A percentile compares a stretch with the other conserved stretches of the same genome.
Evolutionary conservation across 2,888 invertebrate species (phyloP).

Genomic region (Colletes collaris): DNA sequence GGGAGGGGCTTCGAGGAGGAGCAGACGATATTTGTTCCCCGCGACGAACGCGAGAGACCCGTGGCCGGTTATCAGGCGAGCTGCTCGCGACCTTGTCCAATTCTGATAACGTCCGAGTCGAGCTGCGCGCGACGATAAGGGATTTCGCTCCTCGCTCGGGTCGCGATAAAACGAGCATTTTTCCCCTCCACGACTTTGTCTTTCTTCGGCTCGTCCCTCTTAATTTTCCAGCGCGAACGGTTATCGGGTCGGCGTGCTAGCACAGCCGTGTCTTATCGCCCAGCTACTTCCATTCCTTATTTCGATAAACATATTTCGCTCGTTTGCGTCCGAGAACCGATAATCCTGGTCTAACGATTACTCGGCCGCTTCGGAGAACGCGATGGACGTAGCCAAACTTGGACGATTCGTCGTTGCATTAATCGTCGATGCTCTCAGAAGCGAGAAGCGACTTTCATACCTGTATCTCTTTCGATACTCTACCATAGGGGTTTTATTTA

Average conservation of each 20-base stretch:
- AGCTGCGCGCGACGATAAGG: constrained; percentile 50
- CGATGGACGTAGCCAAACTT: not conserved
- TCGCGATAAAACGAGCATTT: constrained; percentile 20
- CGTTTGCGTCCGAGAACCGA: not conserved
- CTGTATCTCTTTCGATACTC: too few relatives aligned
- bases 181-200: constrained; percentile 19
- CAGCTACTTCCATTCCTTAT: not conserved
- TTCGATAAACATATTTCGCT: constrained; percentile 13
- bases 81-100: constrained; percentile 59
- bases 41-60: constrained; percentile 27
- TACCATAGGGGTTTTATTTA: too few relatives aligned
- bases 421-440: too few relatives aligned
- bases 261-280: constrained; percentile 22
- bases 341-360: not conserved
- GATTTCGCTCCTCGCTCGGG: constrained; percentile 39
- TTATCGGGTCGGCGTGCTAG: constrained; percentile 24
- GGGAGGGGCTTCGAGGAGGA: not conserved
- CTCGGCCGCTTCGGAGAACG: constrained; percentile 1
- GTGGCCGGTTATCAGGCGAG: constrained; percentile 51
- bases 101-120: constrained; percentile 52
- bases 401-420: not conserved
- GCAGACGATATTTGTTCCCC: constrained; percentile 8
- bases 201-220: constrained; percentile 11
- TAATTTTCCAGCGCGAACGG: constrained; percentile 8
- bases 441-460: too few relatives aligned